A percentile compares a stretch with the other conserved stretches of the same genome.
Conservation (phyloP, 2,888 invertebrate genomes). For the Chrysina gloriosa region DNA sequence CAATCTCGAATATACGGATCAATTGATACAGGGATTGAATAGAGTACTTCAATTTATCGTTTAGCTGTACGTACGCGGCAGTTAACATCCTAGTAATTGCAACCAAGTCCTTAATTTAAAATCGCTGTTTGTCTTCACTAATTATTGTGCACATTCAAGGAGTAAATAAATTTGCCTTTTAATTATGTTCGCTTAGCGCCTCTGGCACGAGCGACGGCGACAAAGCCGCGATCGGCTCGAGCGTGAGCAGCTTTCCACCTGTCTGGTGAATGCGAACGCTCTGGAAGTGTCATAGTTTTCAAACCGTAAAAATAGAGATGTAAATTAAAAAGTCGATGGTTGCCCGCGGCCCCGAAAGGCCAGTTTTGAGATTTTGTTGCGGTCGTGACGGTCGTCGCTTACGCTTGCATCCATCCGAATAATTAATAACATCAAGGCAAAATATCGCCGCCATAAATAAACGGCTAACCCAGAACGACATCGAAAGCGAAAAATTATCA, state of each 20-base stretch:
- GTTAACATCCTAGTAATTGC: slow-evolving; percentile 17
- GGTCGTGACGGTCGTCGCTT: not conserved
- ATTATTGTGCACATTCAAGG: slow-evolving; percentile 32
- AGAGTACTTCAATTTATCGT: slow-evolving; percentile 17
- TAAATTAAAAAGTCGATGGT: slow-evolving; percentile 18
- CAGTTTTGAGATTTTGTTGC: slow-evolving; percentile 5
- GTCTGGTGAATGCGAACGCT: slow-evolving; percentile 1
- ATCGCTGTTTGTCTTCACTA: slow-evolving; percentile 35
- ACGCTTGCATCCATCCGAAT: slow-evolving; percentile 18
- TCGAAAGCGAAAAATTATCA: slow-evolving; percentile 22
- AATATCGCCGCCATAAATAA: slow-evolving; percentile 35
- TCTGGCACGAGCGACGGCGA: slow-evolving; percentile 18
- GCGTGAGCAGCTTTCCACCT: slow-evolving; percentile 2
- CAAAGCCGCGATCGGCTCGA: not conserved
- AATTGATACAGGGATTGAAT: no score
- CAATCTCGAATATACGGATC: no score
- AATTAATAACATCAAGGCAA: slow-evolving; percentile 33
- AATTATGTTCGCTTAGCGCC: slow-evolving; percentile 34
- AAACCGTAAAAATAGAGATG: slow-evolving; percentile 36
- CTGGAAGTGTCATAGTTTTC: slow-evolving; percentile 28
- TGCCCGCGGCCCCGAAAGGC: not conserved
- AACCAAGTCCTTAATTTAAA: slow-evolving; percentile 25
- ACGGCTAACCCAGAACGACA: slow-evolving; percentile 23
- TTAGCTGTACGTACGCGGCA: not conserved
- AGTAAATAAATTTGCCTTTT: slow-evolving; percentile 37